Base-by-base conservation (phyloP, 2,113 vertebrate species). In the Pseudolaguvia tuberculata region DNA sequence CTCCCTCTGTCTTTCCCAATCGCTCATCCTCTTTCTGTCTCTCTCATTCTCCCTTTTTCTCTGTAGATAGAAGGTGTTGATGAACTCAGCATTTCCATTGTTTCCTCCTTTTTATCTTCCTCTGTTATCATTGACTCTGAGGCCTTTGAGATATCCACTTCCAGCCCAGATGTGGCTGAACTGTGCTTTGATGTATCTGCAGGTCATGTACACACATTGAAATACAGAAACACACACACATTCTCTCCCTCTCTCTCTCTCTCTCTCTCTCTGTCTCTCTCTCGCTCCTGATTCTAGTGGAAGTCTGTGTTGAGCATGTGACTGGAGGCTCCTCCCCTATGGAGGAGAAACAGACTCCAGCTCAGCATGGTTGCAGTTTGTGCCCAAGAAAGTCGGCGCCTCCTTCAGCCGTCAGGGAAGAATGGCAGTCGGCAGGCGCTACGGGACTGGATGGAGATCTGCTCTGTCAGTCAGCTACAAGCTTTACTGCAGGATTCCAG, bases 371-470 rank as follows among this genome's bases (percentile, higher is more conserved):
- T 47, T 23, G 13, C n/a, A 66, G 61, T 61, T 53, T 39, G 42
- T 63, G 65, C 57, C 39, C 14, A 25, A 18, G 55, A 66, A 70
- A 23, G 15, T 71, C 39, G 52, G 70, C 31, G 42, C 71, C 75
- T 80, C 72, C 71, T 63, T 62, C 67, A 72, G 72, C 48, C 70
- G 65, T 61, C 42, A 23, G 50, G 52, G 51, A 48, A 47, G 58
- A 76, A 62, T 25, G 52, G 74, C 69, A 68, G 7, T n/a, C 52
- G 71, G 79, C 76, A 75, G 79, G 75, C 78, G 79, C 68, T 75
- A 70, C 76, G 69, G 79, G 79, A 71, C 68, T 77, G 77, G 58
- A 81, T 81, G 79, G 79, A 71, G 72, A 50, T 78, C 62, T 42
- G 42, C 58, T 66, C 53, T 70, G 50, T 53, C 48, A 63, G 59